These are phyloP conservation scores for Salarias fasciatus DNA, from an alignment of 2,797 vertebrate species.

Conservation along the genomic window DNA sequence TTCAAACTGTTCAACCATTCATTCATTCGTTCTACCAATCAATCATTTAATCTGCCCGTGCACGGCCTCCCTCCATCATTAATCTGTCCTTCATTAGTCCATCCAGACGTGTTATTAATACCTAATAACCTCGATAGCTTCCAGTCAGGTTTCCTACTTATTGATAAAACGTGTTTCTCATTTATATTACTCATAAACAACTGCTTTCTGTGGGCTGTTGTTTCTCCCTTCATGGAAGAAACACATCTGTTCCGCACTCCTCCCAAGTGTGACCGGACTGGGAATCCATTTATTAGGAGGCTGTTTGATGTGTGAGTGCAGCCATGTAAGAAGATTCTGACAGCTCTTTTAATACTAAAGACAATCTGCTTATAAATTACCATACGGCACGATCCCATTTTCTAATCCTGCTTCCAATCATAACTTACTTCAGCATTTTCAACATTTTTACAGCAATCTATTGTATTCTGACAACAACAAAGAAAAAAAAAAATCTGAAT, in stretches of 20 bases:
- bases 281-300: not conserved
- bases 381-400: not conserved
- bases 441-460: conserved; percentile 4
- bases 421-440: not conserved
- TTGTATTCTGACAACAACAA: too few species aligned
- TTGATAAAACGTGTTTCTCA: conserved; percentile 6
- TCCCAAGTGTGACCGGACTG: not conserved
- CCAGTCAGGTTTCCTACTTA: not conserved
- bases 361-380: not conserved
- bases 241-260: conserved; percentile 6
- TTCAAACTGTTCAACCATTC: conserved; percentile 56
- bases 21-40: conserved; percentile 23
- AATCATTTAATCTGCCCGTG: not conserved
- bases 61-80: not conserved
- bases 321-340: not conserved
- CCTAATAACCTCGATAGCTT: not conserved
- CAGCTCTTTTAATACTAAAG: not conserved
- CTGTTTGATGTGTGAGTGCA: not conserved
- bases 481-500: not conserved
- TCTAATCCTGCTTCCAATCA: not conserved
- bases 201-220: not conserved
- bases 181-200: conserved; percentile 12
- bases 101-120: not conserved
- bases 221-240: conserved; percentile 5
- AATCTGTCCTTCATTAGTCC: not conserved